A percentile compares a stretch with the other conserved stretches of the same genome.
phyloP scores from a whole-genome alignment of 2,113 vertebrate species.

The Pachypanchax playfairii region DNA sequence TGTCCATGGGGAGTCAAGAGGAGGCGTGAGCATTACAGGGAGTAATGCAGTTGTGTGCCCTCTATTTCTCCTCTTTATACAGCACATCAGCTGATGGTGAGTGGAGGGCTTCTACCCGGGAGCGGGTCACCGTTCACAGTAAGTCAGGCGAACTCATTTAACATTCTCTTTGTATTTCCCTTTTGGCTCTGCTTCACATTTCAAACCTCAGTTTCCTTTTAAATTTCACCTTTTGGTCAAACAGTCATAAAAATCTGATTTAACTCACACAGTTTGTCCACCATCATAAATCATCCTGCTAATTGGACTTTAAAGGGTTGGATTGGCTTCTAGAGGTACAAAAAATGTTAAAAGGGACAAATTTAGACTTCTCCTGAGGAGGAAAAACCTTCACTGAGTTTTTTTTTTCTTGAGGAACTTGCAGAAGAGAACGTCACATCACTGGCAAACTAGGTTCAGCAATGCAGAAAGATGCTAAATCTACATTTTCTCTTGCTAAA shows the following conservation, averaged over 20 bases:
- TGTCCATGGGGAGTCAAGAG: constrained; percentile 13
- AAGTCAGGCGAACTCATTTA: constrained; percentile 42
- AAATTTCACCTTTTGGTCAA: constrained; percentile 16
- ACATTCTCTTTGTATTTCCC: constrained; percentile 33
- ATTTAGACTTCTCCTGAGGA: neutral
- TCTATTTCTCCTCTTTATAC: constrained; percentile 31
- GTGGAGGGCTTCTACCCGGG: constrained; percentile 31
- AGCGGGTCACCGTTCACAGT: constrained; percentile 44
- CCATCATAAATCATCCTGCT: neutral
- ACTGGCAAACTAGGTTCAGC: too few relatives aligned
- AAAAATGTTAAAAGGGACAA: neutral
- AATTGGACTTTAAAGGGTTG: neutral
- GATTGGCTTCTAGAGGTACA: neutral
- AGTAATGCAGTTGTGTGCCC: constrained; percentile 53
- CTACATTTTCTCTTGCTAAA: too few relatives aligned
- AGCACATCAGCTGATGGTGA: constrained; percentile 42
- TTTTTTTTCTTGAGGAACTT: constrained; percentile 1
- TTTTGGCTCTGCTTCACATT: constrained; percentile 20
- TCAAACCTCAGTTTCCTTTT: constrained; percentile 19
- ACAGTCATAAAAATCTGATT: neutral
- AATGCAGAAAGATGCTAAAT: too few relatives aligned
- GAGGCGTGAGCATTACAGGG: constrained; percentile 23
- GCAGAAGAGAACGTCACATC: neutral
- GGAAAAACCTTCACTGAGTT: neutral
- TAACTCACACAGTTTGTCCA: neutral